Base-by-base conservation (phyloP, 2,113 vertebrate species). In the Ginglymostoma cirratum region DNA sequence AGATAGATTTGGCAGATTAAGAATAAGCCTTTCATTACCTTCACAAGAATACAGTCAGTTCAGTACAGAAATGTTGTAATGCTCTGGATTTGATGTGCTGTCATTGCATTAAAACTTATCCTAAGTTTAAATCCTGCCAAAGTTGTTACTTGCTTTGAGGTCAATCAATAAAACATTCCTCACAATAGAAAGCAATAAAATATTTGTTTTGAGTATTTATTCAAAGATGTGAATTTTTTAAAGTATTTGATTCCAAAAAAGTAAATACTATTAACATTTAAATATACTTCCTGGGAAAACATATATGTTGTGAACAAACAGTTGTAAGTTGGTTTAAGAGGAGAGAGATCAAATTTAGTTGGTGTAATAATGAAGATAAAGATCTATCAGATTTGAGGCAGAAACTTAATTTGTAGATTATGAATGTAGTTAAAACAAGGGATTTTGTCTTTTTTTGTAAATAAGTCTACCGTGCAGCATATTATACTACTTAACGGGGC, bases 1-100 rank as follows among this genome's bases (percentile, higher is more conserved):
- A 89, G 52, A 61, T 89, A 66, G 61, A 23, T 66, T 93, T 93
- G 89, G 89, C 89, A 66, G 89, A 93, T 93, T 93, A 93, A 93
- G 34, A 93, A 67, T 93, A 93, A 66, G 38, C 61, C 89, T 93
- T 93, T 93, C 61, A 38, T 66, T 92, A 65, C 52, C 27, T 8
- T 8, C 38, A 93, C 61, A 93, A 65, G 85, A 34, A 65, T 93
- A 38, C 89, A 24, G 65, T 93, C 17, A 93, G 61, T 93, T 93
- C 61, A 66, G 89, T 10, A 66, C 55, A 65, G 89, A n/a, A 66
- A 61, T 19, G 66, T 93, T 66, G 55, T 7, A 92, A 92, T 92
- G 55, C 5, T 92, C n/a, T 66, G 34, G 89, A 23, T 65, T 45
- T 15, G 34, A 66, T n/a, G 89, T n/a, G 12, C n/a, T 23, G 61